phyloP scores from a whole-genome alignment of 2,888 invertebrate genomes.

The Scelioninae gen. 1 region DNA sequence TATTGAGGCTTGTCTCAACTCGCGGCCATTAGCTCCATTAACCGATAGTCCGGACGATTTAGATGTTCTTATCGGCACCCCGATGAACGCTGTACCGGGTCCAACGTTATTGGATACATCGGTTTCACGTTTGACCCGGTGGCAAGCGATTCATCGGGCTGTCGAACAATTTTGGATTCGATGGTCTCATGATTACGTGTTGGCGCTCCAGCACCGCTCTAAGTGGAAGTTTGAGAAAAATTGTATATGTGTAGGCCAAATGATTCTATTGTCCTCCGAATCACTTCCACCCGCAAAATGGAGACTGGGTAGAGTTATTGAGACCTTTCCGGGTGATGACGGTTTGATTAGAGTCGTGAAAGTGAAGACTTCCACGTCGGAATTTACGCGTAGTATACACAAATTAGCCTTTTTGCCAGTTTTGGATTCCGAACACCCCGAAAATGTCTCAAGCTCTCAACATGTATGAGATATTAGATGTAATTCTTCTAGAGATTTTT shows the following conservation, averaged over 20 bases:
- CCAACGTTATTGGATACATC: neutral
- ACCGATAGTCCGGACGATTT: neutral
- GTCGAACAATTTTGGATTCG: neutral
- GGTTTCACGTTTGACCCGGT: neutral
- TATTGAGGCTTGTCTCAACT: constrained; percentile 14
- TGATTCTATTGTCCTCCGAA: neutral
- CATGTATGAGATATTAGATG: no score
- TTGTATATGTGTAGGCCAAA: neutral
- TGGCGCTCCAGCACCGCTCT: neutral
- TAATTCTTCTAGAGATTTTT: no score
- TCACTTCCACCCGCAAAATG: no score
- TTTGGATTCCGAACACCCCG: no score
- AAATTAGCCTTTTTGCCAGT: no score
- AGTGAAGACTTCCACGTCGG: no score
- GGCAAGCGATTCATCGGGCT: constrained; percentile 18
- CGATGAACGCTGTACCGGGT: neutral
- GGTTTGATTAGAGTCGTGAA: no score
- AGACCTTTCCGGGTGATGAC: no score
- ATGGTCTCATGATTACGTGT: constrained; percentile 15
- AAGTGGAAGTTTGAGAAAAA: neutral
- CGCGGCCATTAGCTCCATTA: neutral
- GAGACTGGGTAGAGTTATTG: no score
- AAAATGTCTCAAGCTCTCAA: no score
- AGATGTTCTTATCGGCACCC: no score
- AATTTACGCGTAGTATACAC: no score